Percentiles rank a stretch among this genome's conserved stretches.
Evolutionary conservation across 2,113 vertebrate genomes (phyloP).

Genomic region (Todiramphus saurophagus): DNA sequence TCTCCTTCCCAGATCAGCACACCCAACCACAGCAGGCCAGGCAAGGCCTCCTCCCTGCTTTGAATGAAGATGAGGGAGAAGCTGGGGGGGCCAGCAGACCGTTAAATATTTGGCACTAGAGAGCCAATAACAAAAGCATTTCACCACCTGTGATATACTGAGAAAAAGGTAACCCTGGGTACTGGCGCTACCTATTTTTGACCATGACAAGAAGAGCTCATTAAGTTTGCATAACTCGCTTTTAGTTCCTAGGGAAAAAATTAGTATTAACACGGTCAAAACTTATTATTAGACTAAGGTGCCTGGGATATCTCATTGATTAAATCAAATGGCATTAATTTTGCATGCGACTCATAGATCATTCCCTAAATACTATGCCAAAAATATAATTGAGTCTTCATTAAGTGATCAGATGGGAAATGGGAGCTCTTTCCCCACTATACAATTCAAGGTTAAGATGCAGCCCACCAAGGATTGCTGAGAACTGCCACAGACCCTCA

Average conservation of each 20-base stretch:
- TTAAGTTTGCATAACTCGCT: not conserved
- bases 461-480: not conserved
- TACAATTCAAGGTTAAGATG: constrained; percentile 4
- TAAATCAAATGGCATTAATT: constrained; percentile 56
- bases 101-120: not conserved
- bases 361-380: constrained; percentile 34
- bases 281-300: not conserved
- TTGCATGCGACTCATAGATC: constrained; percentile 20
- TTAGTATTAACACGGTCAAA: not conserved
- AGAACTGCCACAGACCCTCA: not conserved
- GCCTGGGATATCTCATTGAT: not conserved
- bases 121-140: not conserved
- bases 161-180: not conserved
- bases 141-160: not conserved
- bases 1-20: not conserved
- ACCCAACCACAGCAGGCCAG: not conserved
- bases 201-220: not conserved
- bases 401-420: constrained; percentile 30
- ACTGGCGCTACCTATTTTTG: not conserved
- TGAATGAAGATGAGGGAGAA: not conserved
- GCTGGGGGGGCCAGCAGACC: not conserved
- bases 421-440: not conserved
- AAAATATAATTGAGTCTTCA: constrained; percentile 47
- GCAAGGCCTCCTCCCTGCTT: not conserved
- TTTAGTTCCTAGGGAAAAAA: not conserved